These are phyloP conservation scores for Alloplasta piceator DNA, from an alignment of 2,888 invertebrate species.

Conservation along the genomic window DNA sequence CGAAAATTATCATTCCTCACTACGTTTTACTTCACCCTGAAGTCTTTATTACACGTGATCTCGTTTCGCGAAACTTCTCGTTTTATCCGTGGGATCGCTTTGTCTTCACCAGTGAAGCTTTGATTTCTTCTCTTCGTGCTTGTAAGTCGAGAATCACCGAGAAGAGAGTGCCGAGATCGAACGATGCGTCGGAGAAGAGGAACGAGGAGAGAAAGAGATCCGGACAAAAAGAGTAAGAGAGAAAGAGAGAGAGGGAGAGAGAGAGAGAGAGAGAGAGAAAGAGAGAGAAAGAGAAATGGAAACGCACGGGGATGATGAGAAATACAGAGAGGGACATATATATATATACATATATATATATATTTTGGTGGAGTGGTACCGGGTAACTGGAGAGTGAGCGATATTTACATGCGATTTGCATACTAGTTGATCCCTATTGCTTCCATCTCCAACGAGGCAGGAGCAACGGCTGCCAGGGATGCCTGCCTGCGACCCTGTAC, in stretches of 20 bases:
- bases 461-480: conserved; percentile 76
- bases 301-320: conserved; percentile 64
- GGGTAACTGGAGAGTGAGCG: conserved; percentile 80
- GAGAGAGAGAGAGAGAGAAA: conserved; percentile 43
- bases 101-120: conserved; percentile 76
- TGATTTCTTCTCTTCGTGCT: conserved; percentile 80
- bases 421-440: conserved; percentile 84
- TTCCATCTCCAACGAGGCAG: conserved; percentile 82
- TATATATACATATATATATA: conserved; percentile 72
- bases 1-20: too few relatives aligned
- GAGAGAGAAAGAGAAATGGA: conserved; percentile 47
- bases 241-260: conserved; percentile 63
- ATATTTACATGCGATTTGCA: conserved; percentile 84
- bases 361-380: conserved; percentile 73
- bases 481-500: conserved; percentile 65
- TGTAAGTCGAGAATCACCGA: conserved; percentile 58
- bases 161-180: conserved; percentile 50
- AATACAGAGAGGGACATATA: conserved; percentile 71
- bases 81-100: conserved; percentile 70
- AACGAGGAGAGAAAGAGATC: conserved; percentile 44
- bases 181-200: conserved; percentile 40
- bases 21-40: neutral
- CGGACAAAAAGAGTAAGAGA: conserved; percentile 34
- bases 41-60: conserved; percentile 16
- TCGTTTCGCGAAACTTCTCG: neutral